Base-by-base conservation (phyloP, 2,797 vertebrate genomes). In the Lycodopsis pacificus region DNA sequence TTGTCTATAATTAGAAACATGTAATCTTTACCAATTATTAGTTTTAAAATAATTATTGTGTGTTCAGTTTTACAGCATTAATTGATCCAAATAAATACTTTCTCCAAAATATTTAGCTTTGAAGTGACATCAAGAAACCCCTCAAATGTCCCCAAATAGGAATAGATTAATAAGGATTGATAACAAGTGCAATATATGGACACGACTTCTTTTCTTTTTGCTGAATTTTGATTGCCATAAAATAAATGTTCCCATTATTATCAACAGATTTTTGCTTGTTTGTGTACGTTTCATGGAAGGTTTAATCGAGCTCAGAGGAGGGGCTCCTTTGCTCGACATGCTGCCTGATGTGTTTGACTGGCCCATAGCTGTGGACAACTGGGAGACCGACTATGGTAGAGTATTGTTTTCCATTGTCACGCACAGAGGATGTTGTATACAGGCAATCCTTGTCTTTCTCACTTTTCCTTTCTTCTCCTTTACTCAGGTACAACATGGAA, bases 361-460 rank as follows among this genome's bases (percentile, higher is more conserved):
- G 98, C 98, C 98, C 56, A 95, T 99, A 32, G 96, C 96, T 40
- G 90, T 93, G 74, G 92, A 95, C 44, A 67, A 95, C 90, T 99
- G 98, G 97, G 94, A 98, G 3, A 12, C 74, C 62, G 57, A 13
- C 10, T 95, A 96, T 8, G 97, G 98, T 99, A 91, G 12, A 68
- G 20, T 54, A 71, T 56, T 69, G 1, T 73, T 75, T 61, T 51
- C 32, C 58, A 22, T 38, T 61, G 30, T 74, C 54, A 44, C 22
- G n/a, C 53, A 34, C 20, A 51, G 7, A 27, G 34, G 14, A 76
- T 65, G 11, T 12, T 38, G 12, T 48, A 22, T 10, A 65, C 73
- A 42, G 27, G 19, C 3, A 27, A 19, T 44, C 76, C 8, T 54
- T 1, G 20, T 42, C 3, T 49, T 19, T 19, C 25, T 82, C 10